Evolutionary conservation across 2,113 vertebrate species (phyloP), one percentile per base, ranked within the genome.

Genomic region (Erythrocebus patas): DNA sequence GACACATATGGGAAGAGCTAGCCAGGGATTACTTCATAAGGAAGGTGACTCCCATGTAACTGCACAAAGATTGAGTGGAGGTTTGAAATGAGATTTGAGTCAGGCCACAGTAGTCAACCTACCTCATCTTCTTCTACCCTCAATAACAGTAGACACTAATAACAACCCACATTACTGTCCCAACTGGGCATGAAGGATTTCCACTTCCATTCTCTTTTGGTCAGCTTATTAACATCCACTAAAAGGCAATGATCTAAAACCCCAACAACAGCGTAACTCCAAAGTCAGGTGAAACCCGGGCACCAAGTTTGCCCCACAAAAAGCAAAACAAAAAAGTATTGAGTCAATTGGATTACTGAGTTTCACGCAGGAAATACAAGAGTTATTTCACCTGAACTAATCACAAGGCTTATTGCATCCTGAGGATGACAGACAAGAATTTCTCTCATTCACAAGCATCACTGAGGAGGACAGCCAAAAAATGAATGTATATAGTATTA

Each of bases 321-420:
- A 75, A 96, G 79, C 78, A 79, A 97, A 92, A 76, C 43, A 96
- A 89, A 68, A 57, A 78, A 45, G 68, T 64, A n/a, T 59, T 80
- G 95, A 93, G 38, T 89, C 75, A 66, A 23, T 27, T 70, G 81
- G 76, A 96, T 97, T 95, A 97, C 93, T 93, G 35, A 78, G 22
- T 92, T 95, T 91, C 68, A 80, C 70, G 88, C 76, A 95, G 86
- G 88, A 97, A 96, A 92, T 64, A 87, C 40, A 92, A 48, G 70
- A 83, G 59, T 91, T 72, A 45, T 94, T 96, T 95, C 43, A 86
- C 68, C 88, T 90, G 61, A 88, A 81, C 40, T 68, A 86, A 68
- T 75, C 73, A 55, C 16, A 52, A 92, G 84, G 66, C 9, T 78
- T 87, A n/a, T 43, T 86, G 35, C 64, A 70, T 68, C 76, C 89